A percentile compares a stretch with the other conserved stretches of the same genome.
These are phyloP conservation scores for Anabas testudineus DNA, from an alignment of 2,797 vertebrate species.

Conservation along the genomic window DNA sequence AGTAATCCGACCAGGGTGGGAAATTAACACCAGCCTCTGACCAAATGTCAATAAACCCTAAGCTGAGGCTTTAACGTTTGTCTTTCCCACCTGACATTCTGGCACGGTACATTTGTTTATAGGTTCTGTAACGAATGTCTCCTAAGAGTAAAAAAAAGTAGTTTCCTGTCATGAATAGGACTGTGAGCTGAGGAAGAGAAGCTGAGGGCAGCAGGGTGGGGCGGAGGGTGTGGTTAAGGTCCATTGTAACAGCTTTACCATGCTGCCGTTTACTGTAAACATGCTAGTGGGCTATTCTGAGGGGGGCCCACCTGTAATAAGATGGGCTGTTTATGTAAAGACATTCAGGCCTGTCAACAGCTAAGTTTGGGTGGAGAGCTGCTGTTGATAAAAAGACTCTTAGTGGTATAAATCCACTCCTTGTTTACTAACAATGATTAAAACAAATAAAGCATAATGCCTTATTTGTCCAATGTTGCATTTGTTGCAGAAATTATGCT, in stretches of 20 bases:
- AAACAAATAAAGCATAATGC: no score
- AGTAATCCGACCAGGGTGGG: constrained; percentile 51
- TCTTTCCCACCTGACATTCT: constrained; percentile 23
- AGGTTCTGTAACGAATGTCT: constrained; percentile 2
- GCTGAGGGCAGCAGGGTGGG: constrained; percentile 10
- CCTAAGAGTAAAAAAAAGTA: constrained; percentile 6
- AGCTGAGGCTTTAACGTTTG: constrained; percentile 33
- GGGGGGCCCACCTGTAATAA: constrained; percentile 62
- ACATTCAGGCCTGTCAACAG: constrained; percentile 69
- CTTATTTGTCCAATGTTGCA: no score
- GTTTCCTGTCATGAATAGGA: constrained; percentile 30
- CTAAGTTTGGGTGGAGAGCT: constrained; percentile 42
- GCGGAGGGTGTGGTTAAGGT: constrained; percentile 3
- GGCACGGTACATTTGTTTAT: background rate
- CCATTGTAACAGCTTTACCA: constrained; percentile 70
- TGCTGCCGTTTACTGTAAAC: constrained; percentile 76
- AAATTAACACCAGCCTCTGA: constrained; percentile 46
- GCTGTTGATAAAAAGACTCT: constrained; percentile 17
- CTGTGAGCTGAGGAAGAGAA: constrained; percentile 25
- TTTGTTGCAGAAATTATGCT: background rate
- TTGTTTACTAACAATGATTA: background rate
- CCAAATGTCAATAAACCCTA: constrained; percentile 50
- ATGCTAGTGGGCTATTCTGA: constrained; percentile 62
- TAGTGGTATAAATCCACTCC: background rate
- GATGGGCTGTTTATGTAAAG: constrained; percentile 62